phyloP scores from a whole-genome alignment of 1,140 invertebrate species.

The Drosophila orosa region DNA sequence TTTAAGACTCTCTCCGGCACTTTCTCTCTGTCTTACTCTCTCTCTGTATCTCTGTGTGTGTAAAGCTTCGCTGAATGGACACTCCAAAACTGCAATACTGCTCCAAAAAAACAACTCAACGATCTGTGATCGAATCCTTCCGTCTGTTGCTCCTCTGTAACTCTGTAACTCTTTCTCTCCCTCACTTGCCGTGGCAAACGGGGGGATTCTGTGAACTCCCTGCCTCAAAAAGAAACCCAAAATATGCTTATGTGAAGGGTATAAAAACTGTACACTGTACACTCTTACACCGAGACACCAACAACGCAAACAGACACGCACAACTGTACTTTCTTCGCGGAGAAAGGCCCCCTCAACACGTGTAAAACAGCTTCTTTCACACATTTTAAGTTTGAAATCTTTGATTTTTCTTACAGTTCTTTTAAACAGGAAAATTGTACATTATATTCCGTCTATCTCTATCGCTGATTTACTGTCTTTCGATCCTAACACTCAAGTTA shows the following conservation, averaged over 20 bases:
- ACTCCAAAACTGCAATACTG: constrained; percentile 18
- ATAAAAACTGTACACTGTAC: constrained; percentile 65
- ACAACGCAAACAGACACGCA: constrained; percentile 56
- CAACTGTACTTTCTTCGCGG: constrained; percentile 44
- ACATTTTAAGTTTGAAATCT: constrained; percentile 31
- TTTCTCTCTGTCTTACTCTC: constrained; percentile 14
- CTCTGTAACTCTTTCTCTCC: constrained; percentile 30
- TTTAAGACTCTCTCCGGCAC: constrained; percentile 38
- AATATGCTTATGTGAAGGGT: constrained; percentile 66
- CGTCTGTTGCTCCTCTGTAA: constrained; percentile 26
- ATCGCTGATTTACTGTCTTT: constrained; percentile 3
- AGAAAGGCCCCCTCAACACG: constrained; percentile 31
- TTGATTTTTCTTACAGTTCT: constrained; percentile 3
- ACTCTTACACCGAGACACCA: constrained; percentile 31
- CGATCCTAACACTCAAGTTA: constrained; percentile 10
- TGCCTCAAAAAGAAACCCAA: constrained; percentile 1
- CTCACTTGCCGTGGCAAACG: constrained; percentile 7
- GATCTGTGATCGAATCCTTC: constrained; percentile 24
- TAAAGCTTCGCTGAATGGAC: constrained; percentile 46
- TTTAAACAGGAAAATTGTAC: constrained; percentile 12
- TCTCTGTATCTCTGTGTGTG: constrained; percentile 37
- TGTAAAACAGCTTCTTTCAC: constrained; percentile 64
- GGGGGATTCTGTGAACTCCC: constrained; percentile 20
- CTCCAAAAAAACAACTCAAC: neutral
- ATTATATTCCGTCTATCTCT: constrained; percentile 18